Evolutionary conservation across 2,797 vertebrate species (phyloP).

Genomic region (Chelonia mydas): DNA sequence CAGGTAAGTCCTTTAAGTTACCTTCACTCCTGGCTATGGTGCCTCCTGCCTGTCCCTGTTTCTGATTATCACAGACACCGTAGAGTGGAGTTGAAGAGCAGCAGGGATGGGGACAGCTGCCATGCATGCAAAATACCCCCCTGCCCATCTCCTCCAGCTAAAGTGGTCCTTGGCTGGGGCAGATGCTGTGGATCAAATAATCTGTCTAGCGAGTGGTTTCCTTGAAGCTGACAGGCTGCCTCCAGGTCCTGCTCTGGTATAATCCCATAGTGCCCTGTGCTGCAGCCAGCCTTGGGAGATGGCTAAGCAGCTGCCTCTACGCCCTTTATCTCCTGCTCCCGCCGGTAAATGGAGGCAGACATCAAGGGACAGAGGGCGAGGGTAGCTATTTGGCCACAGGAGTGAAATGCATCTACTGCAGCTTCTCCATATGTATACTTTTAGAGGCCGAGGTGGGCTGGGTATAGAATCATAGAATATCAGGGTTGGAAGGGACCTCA

Average conservation of each 20-base stretch:
- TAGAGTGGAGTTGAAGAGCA: background rate
- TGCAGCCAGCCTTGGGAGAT: background rate
- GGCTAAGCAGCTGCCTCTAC: background rate
- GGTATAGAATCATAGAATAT: too few species aligned
- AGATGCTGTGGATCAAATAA: background rate
- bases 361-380: background rate
- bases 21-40: background rate
- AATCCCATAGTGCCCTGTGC: background rate
- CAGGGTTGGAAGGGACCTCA: too few species aligned
- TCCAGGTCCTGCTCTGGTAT: background rate
- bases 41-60: background rate
- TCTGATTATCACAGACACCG: background rate
- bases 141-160: background rate
- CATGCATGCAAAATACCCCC: background rate
- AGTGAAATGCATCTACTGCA: fast-evolving
- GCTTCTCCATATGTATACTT: background rate
- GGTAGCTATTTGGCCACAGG: fast-evolving
- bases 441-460: background rate
- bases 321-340: background rate
- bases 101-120: background rate
- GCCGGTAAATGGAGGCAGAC: background rate
- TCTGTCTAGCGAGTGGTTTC: background rate
- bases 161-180: background rate
- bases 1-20: too few species aligned
- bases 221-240: background rate